These are phyloP conservation scores for Dicrurus megarhynchus DNA, from an alignment of 2,113 vertebrate species.

Conservation along the genomic window DNA sequence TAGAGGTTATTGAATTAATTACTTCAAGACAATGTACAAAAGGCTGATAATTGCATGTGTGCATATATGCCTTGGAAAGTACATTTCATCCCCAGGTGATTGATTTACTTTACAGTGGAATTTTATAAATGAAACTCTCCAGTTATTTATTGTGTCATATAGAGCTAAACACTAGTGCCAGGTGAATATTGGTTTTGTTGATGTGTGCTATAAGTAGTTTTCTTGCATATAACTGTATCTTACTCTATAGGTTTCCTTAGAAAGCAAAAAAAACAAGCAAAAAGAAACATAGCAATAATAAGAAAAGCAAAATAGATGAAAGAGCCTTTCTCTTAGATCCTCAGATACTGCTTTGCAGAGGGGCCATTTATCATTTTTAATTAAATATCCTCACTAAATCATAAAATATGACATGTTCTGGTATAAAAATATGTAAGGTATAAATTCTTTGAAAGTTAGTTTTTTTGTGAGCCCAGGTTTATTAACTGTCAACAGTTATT, in stretches of 20 bases:
- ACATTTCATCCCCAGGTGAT: background rate
- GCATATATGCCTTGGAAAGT: background rate
- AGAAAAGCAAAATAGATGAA: background rate
- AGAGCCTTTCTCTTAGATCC: background rate
- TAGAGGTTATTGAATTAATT: background rate
- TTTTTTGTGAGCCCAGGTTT: slow-evolving; percentile 3
- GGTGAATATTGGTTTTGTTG: background rate
- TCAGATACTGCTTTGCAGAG: background rate
- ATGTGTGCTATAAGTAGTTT: background rate
- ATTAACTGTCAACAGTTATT: slow-evolving; percentile 37
- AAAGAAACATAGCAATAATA: background rate
- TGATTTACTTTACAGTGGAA: background rate
- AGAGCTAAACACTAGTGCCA: background rate
- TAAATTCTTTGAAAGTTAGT: slow-evolving; percentile 9
- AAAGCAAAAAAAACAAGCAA: background rate
- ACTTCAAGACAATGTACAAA: background rate
- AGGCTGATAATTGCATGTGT: background rate
- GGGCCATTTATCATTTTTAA: background rate
- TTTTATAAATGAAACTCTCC: background rate
- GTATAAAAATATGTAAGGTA: background rate
- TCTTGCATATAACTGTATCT: background rate
- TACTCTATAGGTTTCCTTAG: background rate
- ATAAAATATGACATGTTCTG: background rate
- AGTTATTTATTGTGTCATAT: background rate
- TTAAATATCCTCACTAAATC: background rate